phyloP scores from a whole-genome alignment of 2,888 invertebrate species.

The Idaea straminata region DNA sequence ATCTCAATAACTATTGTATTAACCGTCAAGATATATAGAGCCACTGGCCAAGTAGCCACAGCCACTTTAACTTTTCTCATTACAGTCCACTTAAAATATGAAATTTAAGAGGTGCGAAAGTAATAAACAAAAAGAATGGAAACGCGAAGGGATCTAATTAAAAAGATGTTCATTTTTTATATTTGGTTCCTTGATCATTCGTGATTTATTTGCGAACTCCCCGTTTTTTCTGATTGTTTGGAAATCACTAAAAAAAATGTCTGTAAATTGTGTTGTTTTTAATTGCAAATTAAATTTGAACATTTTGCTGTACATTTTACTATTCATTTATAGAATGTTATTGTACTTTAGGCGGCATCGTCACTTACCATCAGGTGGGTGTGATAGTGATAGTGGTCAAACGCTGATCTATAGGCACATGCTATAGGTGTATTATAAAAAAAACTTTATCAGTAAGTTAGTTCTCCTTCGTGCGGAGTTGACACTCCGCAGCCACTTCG shows the following conservation, averaged over 20 bases:
- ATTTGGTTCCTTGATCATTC: slow-evolving; percentile 37
- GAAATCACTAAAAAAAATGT: slow-evolving; percentile 32
- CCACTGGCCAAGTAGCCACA: slow-evolving; percentile 10
- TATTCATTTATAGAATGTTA: too few relatives aligned
- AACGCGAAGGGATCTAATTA: slow-evolving; percentile 53
- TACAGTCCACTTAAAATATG: slow-evolving; percentile 50
- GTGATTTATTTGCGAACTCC: slow-evolving; percentile 24
- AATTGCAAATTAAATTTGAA: slow-evolving; percentile 29
- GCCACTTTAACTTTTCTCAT: slow-evolving; percentile 56
- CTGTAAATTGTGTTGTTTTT: slow-evolving; percentile 28
- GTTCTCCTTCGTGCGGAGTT: too few relatives aligned
- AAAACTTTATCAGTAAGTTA: too few relatives aligned
- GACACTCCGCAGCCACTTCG: too few relatives aligned
- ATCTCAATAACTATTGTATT: slow-evolving; percentile 33
- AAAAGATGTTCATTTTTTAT: slow-evolving; percentile 47
- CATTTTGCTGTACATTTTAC: slow-evolving; percentile 19
- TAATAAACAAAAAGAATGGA: slow-evolving; percentile 37
- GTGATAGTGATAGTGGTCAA: too few relatives aligned
- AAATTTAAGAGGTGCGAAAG: slow-evolving; percentile 51
- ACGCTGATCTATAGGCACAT: too few relatives aligned
- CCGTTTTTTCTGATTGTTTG: slow-evolving; percentile 19
- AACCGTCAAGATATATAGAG: slow-evolving; percentile 32
- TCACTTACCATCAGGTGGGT: too few relatives aligned
- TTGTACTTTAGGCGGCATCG: too few relatives aligned
- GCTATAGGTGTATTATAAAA: too few relatives aligned